Evolutionary conservation across 2,888 invertebrate genomes (phyloP), one percentile per base, ranked within the genome.

Genomic region (Geophilus truncorum): DNA sequence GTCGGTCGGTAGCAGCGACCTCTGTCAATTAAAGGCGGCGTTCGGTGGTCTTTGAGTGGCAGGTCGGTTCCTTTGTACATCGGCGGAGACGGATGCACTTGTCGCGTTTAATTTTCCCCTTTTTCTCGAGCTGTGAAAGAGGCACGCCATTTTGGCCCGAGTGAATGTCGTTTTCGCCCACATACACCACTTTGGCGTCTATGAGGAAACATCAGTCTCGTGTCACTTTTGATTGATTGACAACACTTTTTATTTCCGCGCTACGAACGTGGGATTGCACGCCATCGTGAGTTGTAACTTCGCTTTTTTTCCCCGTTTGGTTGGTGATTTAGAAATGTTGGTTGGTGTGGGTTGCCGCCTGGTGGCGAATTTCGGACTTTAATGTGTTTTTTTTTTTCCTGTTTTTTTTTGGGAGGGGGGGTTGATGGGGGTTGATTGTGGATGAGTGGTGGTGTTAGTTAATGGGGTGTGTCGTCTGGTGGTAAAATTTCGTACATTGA

Each of bases 141-240:
- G 57, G 15, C 57, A 57, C 57, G 57, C 18, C 57, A 57, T 57
- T 57, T 57, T 57, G 57, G 57, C n/a, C 57, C 57, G 57, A 40
- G 36, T 40, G 36, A 40, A 40, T 40, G 36, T 40, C 1, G 5
- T 40, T 5, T 34, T 5, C 34, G 34, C 9, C 34, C n/a, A n/a
- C n/a, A n/a, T n/a, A n/a, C n/a, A n/a, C n/a, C n/a, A n/a, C n/a
- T n/a, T 34, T 10, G 36, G 15, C 10, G 36, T 5, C 57, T 9
- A 57, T 57, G 57, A 57, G 57, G 57, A 57, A 57, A 57, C 57
- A 57, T 57, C 57, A 57, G 57, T 57, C 57, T 57, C 57, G 18
- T 57, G 57, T 57, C 57, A 57, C 23, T 57, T 57, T 57, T 57
- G 57, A 57, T 57, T 57, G 57, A 57, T 21, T 57, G 57, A 18